These are phyloP conservation scores for Netta rufina DNA, from an alignment of 2,797 vertebrate genomes.

Conservation along the genomic window DNA sequence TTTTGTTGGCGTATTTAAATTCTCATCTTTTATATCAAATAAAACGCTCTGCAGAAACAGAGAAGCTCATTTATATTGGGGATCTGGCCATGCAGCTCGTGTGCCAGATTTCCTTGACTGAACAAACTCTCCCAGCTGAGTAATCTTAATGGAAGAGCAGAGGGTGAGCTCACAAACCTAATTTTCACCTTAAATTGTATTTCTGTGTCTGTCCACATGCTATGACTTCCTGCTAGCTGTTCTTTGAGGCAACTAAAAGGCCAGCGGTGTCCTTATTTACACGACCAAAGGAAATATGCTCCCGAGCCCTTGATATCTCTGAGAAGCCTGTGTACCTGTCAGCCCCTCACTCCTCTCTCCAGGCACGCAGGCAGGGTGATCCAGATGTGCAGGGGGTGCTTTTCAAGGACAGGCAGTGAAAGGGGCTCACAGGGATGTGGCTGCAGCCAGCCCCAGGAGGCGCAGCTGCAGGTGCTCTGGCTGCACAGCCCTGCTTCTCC, in stretches of 20 bases:
- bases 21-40: background rate
- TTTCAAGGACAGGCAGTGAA: too few species aligned
- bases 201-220: background rate
- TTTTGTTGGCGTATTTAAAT: background rate
- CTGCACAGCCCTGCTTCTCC: background rate
- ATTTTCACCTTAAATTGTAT: background rate
- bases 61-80: slow-evolving; percentile 49
- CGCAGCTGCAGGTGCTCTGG: background rate
- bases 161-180: slow-evolving; percentile 18
- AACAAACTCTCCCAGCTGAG: slow-evolving; percentile 47
- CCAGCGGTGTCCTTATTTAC: background rate
- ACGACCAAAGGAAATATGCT: background rate
- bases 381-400: background rate
- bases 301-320: background rate
- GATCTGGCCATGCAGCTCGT: slow-evolving; percentile 51
- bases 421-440: background rate
- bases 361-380: background rate
- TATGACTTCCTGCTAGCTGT: background rate
- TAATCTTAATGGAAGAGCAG: slow-evolving; percentile 50
- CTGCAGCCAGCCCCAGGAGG: too few species aligned
- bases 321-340: background rate
- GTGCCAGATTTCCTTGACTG: slow-evolving; percentile 53
- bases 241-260: background rate
- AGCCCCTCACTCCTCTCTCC: background rate
- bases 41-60: slow-evolving; percentile 63